These are phyloP conservation scores for Drosophila kuntzei DNA, from an alignment of 2,888 invertebrate species.

Conservation along the genomic window DNA sequence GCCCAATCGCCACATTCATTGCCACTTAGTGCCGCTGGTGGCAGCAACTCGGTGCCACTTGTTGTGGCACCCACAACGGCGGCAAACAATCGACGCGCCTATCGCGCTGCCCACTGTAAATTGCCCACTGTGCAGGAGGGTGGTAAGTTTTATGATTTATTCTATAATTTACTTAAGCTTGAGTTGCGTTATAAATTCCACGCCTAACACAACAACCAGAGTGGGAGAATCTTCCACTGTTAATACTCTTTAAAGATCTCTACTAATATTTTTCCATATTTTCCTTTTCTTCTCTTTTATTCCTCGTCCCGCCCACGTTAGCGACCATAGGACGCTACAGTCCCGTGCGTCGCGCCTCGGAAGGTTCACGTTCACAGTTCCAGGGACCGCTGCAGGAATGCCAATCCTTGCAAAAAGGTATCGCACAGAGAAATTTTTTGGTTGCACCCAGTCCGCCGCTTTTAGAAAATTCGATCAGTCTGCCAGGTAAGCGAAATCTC, in stretches of 20 bases:
- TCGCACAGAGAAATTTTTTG: conserved; percentile 85
- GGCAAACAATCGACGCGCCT: conserved; percentile 80
- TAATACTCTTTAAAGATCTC: background rate
- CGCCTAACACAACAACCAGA: no score
- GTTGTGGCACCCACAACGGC: conserved; percentile 72
- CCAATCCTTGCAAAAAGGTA: conserved; percentile 89
- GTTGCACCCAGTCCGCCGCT: conserved; percentile 85
- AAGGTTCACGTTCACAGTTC: conserved; percentile 87
- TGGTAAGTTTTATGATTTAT: conserved; percentile 87
- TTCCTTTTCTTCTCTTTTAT: conserved; percentile 1
- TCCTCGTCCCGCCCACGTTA: conserved; percentile 33
- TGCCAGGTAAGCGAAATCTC: conserved; percentile 83
- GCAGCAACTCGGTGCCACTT: conserved; percentile 63
- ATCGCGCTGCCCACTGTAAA: conserved; percentile 83
- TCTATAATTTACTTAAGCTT: conserved; percentile 9
- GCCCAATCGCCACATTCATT: conserved; percentile 50
- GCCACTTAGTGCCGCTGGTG: conserved; percentile 45
- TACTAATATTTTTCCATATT: conserved; percentile 27
- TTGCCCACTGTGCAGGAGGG: conserved; percentile 91
- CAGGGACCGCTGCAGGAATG: conserved; percentile 91
- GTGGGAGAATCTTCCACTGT: no score
- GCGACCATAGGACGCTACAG: conserved; percentile 89
- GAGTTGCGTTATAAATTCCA: background rate
- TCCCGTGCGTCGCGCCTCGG: conserved; percentile 95
- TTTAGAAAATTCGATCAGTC: conserved; percentile 85